Base-by-base conservation (phyloP, 1,140 invertebrate species). In the Psilanteris sp. region DNA sequence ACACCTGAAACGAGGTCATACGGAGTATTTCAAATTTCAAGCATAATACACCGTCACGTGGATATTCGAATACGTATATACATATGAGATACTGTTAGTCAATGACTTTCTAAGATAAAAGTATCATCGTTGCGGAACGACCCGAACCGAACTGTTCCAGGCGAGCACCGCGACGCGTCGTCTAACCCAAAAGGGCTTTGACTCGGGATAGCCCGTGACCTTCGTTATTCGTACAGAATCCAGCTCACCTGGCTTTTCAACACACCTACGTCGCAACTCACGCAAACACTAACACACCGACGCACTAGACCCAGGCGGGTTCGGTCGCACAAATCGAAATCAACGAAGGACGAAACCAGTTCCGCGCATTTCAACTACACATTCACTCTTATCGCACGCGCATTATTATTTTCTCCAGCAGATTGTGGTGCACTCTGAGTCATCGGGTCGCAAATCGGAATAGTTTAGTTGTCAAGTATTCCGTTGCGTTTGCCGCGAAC, bases 361-460 rank as follows among this genome's bases (percentile, higher is more conserved):
- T 54, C 7, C 16, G n/a, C 2, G 10, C 8, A 31, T 11, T 8
- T 32, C 3, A n/a, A 36, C 55, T 1, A 0, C 20, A 37, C 44
- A 10, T 26, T 46, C 15, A 37, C 31, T 62, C 27, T 48, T 50
- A 62, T 62, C 34, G 5, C 10, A 11, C n/a, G 24, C 29, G 4
- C n/a, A 22, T 44, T 54, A 36, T 52, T 67, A 8, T 26, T 36
- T 55, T 22, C n/a, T 66, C 27, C 29, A n/a, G 9, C 8, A 54
- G 36, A 55, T 43, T 55, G 36, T 26, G 20, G 29, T 32, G 6
- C 34, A 31, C 18, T 43, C 9, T 67, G 62, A 67, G 39, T 67
- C 62, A 67, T 67, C 62, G 27, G 5, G 0, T 16, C 24, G n/a
- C n/a, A n/a, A n/a, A n/a, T n/a, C n/a, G n/a, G n/a, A n/a, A n/a